Conservation (phyloP, 2,888 invertebrate genomes). For the Entomobrya multifasciata region DNA sequence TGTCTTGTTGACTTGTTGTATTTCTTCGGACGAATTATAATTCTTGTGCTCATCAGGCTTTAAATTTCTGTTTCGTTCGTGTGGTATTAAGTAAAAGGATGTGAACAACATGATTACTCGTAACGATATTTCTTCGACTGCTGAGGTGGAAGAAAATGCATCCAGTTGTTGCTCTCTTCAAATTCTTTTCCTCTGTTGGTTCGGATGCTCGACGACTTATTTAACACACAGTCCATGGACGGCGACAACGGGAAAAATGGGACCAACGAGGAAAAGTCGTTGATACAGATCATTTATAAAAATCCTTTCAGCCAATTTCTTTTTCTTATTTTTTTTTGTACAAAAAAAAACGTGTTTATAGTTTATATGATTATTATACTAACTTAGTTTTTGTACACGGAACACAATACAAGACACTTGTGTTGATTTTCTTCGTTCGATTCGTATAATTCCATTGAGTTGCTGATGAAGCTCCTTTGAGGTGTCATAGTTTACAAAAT, state of each 20-base stretch:
- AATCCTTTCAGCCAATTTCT: constrained; percentile 24
- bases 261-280: constrained; percentile 20
- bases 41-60: constrained; percentile 56
- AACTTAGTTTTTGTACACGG: neutral
- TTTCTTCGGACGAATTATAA: constrained; percentile 58
- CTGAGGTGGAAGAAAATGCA: constrained; percentile 42
- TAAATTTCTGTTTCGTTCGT: constrained; percentile 64
- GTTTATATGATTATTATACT: neutral
- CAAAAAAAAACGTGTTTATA: neutral
- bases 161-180: constrained; percentile 40
- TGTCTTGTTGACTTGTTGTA: constrained; percentile 53
- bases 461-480: neutral
- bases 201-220: neutral
- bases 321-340: too few species aligned
- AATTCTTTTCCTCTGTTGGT: neutral
- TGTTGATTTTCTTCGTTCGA: neutral
- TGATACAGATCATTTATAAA: constrained; percentile 59
- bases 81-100: constrained; percentile 57
- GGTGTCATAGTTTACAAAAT: constrained; percentile 19
- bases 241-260: constrained; percentile 32
- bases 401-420: neutral
- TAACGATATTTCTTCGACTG: constrained; percentile 19
- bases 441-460: constrained; percentile 23
- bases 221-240: constrained; percentile 45
- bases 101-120: constrained; percentile 69